Evolutionary conservation across 2,888 invertebrate genomes (phyloP), one percentile per base, ranked within the genome.

Genomic region (Watsonalla cultraria): DNA sequence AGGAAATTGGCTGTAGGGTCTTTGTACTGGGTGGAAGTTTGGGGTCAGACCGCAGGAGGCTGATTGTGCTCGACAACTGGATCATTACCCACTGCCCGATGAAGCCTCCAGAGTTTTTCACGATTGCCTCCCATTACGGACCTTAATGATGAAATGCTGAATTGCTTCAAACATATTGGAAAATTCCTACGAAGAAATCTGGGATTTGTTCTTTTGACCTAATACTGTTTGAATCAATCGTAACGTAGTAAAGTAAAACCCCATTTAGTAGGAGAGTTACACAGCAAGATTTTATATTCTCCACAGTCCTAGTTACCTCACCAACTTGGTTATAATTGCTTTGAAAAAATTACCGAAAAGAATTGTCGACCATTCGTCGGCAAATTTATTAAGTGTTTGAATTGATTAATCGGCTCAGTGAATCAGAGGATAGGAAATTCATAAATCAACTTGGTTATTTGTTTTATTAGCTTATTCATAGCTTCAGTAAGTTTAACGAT

Each of bases 401-500:
- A n/a, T n/a, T n/a, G n/a, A 24, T 24, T 24, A 24, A 24, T 24
- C 24, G 4, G 24, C 24, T 1, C 24, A 24, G 24, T 24, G n/a
- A 24, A 24, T 24, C 24, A 24, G 24, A 24, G 4, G 24, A 24
- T 4, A 1, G 4, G 24, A 24, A 24, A 37, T 37, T 37, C 37
- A 37, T 37, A 8, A 37, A 37, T 37, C 37, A 37, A 37, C 5
- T 7, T 5, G 37, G 37, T 37, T 7, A 37, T 5, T 35, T 59
- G n/a, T n/a, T 64, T 61, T 54, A 52, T 51, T 46, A 61, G 58
- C 54, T 61, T 51, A 60, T 51, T 53, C 61, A 54, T 62, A 62
- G 60, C 58, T 53, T 51, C 24, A 24, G 24, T 60, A 57, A 61
- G 62, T 64, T 62, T 63, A 66, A 61, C 59, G 9, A 60, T 54